Evolutionary conservation across 2,113 vertebrate genomes (phyloP).

Genomic region (Micronycteris hirsuta): DNA sequence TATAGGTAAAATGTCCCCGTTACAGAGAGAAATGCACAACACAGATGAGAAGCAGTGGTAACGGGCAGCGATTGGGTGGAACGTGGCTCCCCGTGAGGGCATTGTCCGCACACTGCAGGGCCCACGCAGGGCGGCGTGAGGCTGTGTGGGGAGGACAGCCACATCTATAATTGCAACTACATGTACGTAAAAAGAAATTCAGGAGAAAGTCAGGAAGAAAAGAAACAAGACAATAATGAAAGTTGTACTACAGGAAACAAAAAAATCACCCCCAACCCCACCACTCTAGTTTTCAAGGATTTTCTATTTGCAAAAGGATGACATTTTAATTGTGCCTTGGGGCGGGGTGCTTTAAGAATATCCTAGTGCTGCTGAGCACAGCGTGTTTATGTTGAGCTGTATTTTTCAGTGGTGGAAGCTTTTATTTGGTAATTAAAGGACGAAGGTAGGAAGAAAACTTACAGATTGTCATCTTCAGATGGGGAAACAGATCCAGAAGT

Average conservation of each 20-base stretch:
- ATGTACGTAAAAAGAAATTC: background rate
- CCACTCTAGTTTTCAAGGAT: too few relatives aligned
- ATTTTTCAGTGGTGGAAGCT: background rate
- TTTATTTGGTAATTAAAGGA: background rate
- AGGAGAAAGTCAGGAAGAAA: background rate
- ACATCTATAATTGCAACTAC: rapidly evolving
- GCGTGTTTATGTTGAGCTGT: background rate
- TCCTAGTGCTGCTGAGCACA: background rate
- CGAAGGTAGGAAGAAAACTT: background rate
- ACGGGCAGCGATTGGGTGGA: too few relatives aligned
- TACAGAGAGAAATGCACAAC: background rate
- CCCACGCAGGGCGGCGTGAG: rapidly evolving
- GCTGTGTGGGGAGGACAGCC: rapidly evolving
- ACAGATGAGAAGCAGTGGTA: rapidly evolving
- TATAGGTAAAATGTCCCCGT: background rate
- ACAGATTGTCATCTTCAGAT: rapidly evolving
- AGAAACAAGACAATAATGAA: background rate
- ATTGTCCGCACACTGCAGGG: rapidly evolving
- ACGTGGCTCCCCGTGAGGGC: rapidly evolving
- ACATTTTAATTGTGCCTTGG: rapidly evolving
- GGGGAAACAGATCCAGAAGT: background rate
- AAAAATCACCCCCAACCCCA: background rate
- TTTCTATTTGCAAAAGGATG: background rate
- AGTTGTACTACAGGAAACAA: background rate
- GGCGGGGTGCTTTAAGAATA: background rate